Evolutionary conservation across 2,888 invertebrate species (phyloP).

Genomic region (Lochmaea crataegi): DNA sequence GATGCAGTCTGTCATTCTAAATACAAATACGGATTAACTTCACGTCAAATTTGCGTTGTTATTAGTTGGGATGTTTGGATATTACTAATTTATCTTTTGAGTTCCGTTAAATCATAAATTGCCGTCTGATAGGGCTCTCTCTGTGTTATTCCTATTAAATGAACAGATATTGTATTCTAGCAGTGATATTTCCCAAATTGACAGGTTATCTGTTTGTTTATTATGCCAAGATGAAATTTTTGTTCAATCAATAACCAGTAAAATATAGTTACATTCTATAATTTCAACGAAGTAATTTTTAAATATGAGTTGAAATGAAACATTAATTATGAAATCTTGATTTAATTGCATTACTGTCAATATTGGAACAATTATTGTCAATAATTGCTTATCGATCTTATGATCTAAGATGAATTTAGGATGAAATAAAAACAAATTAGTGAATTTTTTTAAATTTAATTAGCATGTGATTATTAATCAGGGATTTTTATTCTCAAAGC

Average conservation of each 20-base stretch:
- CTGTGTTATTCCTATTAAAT: constrained; percentile 16
- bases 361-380: too few relatives aligned
- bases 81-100: constrained; percentile 42
- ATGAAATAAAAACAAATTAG: too few relatives aligned
- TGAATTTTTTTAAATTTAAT: too few relatives aligned
- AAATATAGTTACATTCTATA: too few relatives aligned
- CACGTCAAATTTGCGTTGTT: constrained; percentile 56
- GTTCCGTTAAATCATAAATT: constrained; percentile 34
- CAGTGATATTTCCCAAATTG: constrained; percentile 21
- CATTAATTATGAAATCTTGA: not conserved
- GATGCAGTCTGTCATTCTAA: constrained; percentile 58
- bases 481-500: too few relatives aligned
- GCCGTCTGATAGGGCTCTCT: constrained; percentile 6
- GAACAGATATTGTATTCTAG: constrained; percentile 14
- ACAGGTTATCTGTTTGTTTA: constrained; percentile 5
- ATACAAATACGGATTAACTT: constrained; percentile 52
- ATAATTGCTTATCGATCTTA: too few relatives aligned
- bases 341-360: too few relatives aligned
- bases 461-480: too few relatives aligned
- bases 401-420: too few relatives aligned
- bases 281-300: too few relatives aligned
- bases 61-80: constrained; percentile 43
- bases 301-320: not conserved
- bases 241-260: too few relatives aligned
- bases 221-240: not conserved